Evolutionary conservation across 2,113 vertebrate genomes (phyloP).

Genomic region (Platysternon megacephalum): DNA sequence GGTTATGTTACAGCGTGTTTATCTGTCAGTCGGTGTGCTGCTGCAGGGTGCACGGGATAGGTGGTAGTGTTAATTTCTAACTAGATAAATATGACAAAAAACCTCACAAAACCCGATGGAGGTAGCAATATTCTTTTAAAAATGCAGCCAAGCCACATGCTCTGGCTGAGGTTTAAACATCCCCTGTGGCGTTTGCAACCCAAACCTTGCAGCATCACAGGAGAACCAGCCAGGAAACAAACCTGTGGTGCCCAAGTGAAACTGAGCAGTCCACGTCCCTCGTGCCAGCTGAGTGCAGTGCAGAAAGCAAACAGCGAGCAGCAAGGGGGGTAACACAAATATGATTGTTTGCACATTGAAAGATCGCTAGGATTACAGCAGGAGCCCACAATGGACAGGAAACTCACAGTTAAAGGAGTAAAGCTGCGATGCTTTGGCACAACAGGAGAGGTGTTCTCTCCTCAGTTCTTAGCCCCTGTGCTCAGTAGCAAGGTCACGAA

Average conservation of each 20-base stretch:
- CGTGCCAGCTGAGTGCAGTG: neutral
- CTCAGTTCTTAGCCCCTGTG: neutral
- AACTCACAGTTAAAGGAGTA: neutral
- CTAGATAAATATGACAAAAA: neutral
- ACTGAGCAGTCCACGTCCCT: neutral
- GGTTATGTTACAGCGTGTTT: neutral
- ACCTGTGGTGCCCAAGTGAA: neutral
- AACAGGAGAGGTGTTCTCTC: neutral
- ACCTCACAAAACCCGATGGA: neutral
- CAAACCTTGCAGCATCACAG: neutral
- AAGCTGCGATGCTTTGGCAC: rapidly evolving
- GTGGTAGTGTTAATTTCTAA: neutral
- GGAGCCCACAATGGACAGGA: neutral
- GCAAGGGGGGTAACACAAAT: neutral
- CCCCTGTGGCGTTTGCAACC: neutral
- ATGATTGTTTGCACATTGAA: rapidly evolving
- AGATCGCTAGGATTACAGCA: neutral
- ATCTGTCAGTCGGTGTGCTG: neutral
- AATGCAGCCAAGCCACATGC: neutral
- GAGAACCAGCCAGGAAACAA: neutral
- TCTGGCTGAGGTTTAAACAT: neutral
- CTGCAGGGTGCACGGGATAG: neutral
- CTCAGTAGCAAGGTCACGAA: neutral
- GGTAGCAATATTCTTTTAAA: neutral
- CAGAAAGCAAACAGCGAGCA: neutral